These are phyloP conservation scores for Sinocyclocheilus rhinocerous DNA, from an alignment of 2,113 vertebrate genomes.

Conservation along the genomic window DNA sequence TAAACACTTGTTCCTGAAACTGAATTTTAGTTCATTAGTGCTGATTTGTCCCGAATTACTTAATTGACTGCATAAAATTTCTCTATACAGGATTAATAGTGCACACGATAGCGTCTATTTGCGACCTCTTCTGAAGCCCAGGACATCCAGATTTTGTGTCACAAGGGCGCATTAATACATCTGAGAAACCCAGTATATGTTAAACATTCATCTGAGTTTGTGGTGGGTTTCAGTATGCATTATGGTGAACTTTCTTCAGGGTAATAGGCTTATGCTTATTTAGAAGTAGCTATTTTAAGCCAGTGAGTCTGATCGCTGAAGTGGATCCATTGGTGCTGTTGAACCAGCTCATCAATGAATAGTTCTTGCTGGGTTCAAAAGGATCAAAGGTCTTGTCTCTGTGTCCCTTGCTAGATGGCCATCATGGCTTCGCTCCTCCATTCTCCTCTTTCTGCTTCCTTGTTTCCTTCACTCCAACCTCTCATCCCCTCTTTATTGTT, in stretches of 20 bases:
- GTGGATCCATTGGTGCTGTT: conserved; percentile 16
- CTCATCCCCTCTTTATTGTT: conserved; percentile 5
- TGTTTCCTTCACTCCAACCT: background rate
- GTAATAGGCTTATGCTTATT: conserved; percentile 15
- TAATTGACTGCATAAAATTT: no score
- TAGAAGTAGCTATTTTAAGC: conserved; percentile 31
- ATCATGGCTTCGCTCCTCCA: conserved; percentile 48
- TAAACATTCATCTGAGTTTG: conserved; percentile 22
- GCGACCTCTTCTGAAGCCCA: background rate
- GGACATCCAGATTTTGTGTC: conserved; percentile 2
- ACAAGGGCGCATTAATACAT: background rate
- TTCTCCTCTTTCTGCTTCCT: conserved; percentile 37
- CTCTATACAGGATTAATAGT: no score
- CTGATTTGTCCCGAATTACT: no score
- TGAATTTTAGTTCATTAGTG: no score
- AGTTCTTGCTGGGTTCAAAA: conserved; percentile 18
- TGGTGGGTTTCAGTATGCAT: conserved; percentile 38
- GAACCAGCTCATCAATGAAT: conserved; percentile 24
- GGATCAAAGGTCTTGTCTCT: conserved; percentile 1
- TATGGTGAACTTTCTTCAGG: conserved; percentile 9
- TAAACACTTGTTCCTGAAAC: no score
- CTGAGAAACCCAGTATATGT: conserved; percentile 44
- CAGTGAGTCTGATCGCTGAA: conserved; percentile 2
- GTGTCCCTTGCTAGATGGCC: background rate
- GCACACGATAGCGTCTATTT: background rate